Conservation (phyloP, 2,797 vertebrate genomes). For the Tangara arthus region DNA sequence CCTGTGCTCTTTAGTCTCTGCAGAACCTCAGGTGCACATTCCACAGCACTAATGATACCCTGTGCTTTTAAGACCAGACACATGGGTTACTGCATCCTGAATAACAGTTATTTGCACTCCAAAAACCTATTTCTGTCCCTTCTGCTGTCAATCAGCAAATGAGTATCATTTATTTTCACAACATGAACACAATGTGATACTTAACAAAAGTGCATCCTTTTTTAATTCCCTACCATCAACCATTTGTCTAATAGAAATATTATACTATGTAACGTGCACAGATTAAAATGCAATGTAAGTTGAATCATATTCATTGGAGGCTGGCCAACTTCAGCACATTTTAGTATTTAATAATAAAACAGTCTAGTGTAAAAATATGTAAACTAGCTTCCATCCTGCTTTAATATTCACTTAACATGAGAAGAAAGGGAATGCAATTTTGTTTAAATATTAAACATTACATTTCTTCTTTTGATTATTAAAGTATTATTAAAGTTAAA, state of each 20-base stretch:
- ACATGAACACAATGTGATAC: background rate
- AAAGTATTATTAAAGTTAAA: slow-evolving; percentile 62
- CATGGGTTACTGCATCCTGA: background rate
- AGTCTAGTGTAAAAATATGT: slow-evolving; percentile 70
- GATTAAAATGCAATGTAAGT: slow-evolving; percentile 70
- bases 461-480: slow-evolving; percentile 69
- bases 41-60: background rate
- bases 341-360: slow-evolving; percentile 70
- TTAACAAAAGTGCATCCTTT: slow-evolving; percentile 57
- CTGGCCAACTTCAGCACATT: slow-evolving; percentile 66
- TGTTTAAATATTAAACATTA: slow-evolving; percentile 69
- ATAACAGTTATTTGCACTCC: background rate
- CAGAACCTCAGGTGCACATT: background rate
- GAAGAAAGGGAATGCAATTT: slow-evolving; percentile 66
- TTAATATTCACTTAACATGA: slow-evolving; percentile 70
- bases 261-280: slow-evolving; percentile 62
- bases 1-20: background rate
- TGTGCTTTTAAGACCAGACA: background rate
- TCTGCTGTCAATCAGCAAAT: background rate
- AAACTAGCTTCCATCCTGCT: slow-evolving; percentile 69
- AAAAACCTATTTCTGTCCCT: background rate
- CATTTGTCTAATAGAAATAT: slow-evolving; percentile 68
- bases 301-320: slow-evolving; percentile 67
- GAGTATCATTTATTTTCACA: background rate
- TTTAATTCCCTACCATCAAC: slow-evolving; percentile 38